Base-by-base conservation (phyloP, 2,888 invertebrate genomes). In the Catocala sponsa region DNA sequence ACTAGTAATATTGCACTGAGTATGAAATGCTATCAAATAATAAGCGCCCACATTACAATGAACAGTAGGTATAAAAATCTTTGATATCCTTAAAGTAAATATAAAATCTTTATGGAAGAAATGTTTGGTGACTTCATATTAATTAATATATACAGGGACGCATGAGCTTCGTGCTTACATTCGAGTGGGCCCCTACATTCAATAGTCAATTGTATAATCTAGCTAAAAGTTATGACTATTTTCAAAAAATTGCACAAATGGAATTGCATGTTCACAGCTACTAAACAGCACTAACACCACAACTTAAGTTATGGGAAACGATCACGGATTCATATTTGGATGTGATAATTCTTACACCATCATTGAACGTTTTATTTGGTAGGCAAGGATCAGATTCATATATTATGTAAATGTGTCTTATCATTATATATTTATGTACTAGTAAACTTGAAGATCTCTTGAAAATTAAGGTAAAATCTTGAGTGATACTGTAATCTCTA, bases 1-100 rank as follows among this genome's bases (percentile, higher is more conserved):
- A 95, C 95, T 95, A 95, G 95, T 94, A 94, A 95, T 95, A 95
- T 95, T 95, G 95, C 95, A 95, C 95, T 95, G 95, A 94, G 94
- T 95, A 95, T 94, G 94, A 94, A 94, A 93, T 91, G 91, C 92
- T 92, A 94, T 92, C 88, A 94, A 94, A 94, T 94, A 90, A 94
- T 94, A 94, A 94, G 94, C 91, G 94, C 94, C 94, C 95, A 93
- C 94, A 80, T 84, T 84, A 88, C 82, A 85, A 81, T 83, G 85
- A 89, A 89, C 86, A 84, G 85, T 86, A 88, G 80, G 83, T 87
- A 91, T 89, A 90, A 91, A 91, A 90, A 89, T 88, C 87, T 91
- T 89, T 89, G 87, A 86, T 86, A 87, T 81, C 88, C 89, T 92
- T 91, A 92, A 84, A 92, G 92, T 92, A 92, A 92, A 91, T 91